A percentile compares a stretch with the other conserved stretches of the same genome.
These are phyloP conservation scores for Coenonympha arcania DNA, from an alignment of 2,888 invertebrate genomes.

Conservation along the genomic window DNA sequence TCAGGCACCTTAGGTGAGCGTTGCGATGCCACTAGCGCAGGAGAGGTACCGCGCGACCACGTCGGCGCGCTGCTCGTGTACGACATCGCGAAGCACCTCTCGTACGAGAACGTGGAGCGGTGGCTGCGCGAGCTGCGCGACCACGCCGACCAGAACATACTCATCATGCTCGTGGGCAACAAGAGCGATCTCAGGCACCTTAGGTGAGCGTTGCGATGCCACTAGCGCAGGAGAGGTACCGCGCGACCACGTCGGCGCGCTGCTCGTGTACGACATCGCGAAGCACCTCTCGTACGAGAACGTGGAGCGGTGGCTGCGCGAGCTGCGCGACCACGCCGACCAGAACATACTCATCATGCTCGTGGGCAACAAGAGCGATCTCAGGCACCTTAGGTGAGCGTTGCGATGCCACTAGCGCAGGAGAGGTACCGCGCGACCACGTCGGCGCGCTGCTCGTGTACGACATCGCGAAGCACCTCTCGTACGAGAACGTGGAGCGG, in stretches of 20 bases:
- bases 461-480: constrained; percentile 99
- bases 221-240: constrained; percentile 96
- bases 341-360: constrained; percentile 99
- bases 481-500: constrained; percentile 99
- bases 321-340: constrained; percentile 98
- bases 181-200: constrained; percentile 97
- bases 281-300: constrained; percentile 99
- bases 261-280: constrained; percentile 99
- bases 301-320: constrained; percentile 99
- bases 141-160: constrained; percentile 99
- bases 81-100: constrained; percentile 99
- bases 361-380: constrained; percentile 97
- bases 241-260: constrained; percentile 97
- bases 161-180: constrained; percentile 87
- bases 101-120: constrained; percentile 99
- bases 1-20: constrained; percentile 89
- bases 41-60: constrained; percentile 98
- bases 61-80: constrained; percentile 98
- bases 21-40: constrained; percentile 66
- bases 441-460: constrained; percentile 98
- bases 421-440: constrained; percentile 98
- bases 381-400: constrained; percentile 87
- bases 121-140: constrained; percentile 98
- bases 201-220: too few species aligned
- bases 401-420: constrained; percentile 61